phyloP scores from a whole-genome alignment of 2,113 vertebrate species.

The Platysteira castanea region DNA sequence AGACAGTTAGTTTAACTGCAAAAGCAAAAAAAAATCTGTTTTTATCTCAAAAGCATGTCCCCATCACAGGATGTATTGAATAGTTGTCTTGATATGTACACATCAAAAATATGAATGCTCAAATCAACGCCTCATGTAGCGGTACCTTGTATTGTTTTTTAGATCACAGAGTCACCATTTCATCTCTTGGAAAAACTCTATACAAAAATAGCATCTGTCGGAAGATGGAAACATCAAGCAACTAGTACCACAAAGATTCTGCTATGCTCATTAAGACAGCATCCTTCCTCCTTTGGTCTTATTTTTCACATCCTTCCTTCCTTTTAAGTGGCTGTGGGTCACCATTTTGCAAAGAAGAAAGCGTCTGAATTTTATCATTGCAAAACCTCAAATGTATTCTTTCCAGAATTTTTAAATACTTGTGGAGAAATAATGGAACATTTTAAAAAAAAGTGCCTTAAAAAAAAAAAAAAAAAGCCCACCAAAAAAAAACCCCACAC shows the following conservation, averaged over 20 bases:
- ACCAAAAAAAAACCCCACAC: background rate
- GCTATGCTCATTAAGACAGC: background rate
- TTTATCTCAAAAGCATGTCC: background rate
- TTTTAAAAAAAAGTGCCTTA: background rate
- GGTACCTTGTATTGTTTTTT: background rate
- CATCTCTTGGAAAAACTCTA: background rate
- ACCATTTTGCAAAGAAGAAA: background rate
- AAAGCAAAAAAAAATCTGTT: background rate
- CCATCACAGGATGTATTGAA: background rate
- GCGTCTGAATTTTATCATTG: background rate
- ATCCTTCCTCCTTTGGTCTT: slow-evolving; percentile 31
- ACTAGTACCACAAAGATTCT: background rate
- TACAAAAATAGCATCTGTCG: background rate
- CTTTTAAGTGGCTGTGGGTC: background rate
- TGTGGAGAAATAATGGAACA: background rate
- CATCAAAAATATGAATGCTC: background rate
- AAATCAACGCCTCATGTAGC: background rate
- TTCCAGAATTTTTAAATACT: background rate
- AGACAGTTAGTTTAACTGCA: background rate
- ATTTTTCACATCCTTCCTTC: slow-evolving; percentile 58
- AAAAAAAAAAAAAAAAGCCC: background rate
- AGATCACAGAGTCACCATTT: background rate
- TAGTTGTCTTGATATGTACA: background rate
- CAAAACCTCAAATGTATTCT: background rate
- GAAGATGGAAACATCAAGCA: slow-evolving; percentile 1